These are phyloP conservation scores for Hofmannophila pseudospretella DNA, from an alignment of 2,888 invertebrate species.

Conservation along the genomic window DNA sequence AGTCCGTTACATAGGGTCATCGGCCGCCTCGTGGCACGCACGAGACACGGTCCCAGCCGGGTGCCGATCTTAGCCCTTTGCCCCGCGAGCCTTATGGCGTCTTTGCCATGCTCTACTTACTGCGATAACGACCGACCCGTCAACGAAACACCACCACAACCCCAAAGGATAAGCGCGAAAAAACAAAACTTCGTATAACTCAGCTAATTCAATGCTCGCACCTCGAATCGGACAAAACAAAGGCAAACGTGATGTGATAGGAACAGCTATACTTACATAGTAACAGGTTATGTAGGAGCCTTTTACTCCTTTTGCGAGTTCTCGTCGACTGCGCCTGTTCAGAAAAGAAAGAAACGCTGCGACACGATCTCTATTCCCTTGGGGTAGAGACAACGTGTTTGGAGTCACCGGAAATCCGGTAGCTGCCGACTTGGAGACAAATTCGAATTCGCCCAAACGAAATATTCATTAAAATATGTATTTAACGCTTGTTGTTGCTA, in stretches of 20 bases:
- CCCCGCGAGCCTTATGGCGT: slow-evolving; percentile 43
- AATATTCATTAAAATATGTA: slow-evolving; percentile 20
- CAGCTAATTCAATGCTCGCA: slow-evolving; percentile 25
- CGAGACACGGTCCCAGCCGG: slow-evolving; percentile 23
- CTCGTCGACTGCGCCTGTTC: slow-evolving; percentile 76
- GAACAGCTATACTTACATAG: slow-evolving; percentile 68
- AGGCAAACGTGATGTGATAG: slow-evolving; percentile 31
- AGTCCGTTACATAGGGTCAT: slow-evolving; percentile 52
- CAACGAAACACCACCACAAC: slow-evolving; percentile 4
- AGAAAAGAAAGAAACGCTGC: slow-evolving; percentile 75
- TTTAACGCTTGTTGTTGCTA: slow-evolving; percentile 10
- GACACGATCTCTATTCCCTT: slow-evolving; percentile 59
- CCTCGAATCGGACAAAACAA: slow-evolving; percentile 15
- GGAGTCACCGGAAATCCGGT: slow-evolving; percentile 74
- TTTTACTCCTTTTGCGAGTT: slow-evolving; percentile 78
- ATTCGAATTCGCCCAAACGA: slow-evolving; percentile 36
- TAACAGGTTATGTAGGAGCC: slow-evolving; percentile 79
- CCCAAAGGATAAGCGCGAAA: slow-evolving; percentile 15
- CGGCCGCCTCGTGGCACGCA: slow-evolving; percentile 52
- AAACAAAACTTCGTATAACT: slow-evolving; percentile 30
- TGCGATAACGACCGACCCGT: slow-evolving; percentile 10
- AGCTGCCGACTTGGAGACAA: slow-evolving; percentile 29
- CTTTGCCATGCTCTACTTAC: slow-evolving; percentile 40
- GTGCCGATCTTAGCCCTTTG: slow-evolving; percentile 23
- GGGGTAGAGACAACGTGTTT: slow-evolving; percentile 72